A percentile compares a stretch with the other conserved stretches of the same genome.
Evolutionary conservation across 2,888 invertebrate species (phyloP).

Genomic region (Ephialtes manifestator): DNA sequence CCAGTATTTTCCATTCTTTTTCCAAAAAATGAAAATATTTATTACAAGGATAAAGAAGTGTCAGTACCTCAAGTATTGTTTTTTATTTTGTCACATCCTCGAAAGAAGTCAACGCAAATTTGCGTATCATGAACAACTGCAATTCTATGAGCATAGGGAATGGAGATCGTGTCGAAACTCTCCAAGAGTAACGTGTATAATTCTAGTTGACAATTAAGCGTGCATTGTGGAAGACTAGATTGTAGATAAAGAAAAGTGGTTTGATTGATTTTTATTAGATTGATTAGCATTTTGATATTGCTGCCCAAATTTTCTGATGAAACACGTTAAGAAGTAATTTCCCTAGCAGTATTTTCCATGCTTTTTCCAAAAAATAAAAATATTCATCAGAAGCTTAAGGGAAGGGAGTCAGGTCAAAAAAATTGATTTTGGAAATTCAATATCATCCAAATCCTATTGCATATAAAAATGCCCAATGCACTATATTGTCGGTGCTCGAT

Average conservation of each 20-base stretch:
- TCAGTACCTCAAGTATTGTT: too few relatives aligned
- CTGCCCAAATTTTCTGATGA: too few relatives aligned
- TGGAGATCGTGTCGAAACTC: conserved; percentile 8
- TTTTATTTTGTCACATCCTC: conserved; percentile 1
- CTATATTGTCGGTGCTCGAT: too few relatives aligned
- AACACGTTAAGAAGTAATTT: too few relatives aligned
- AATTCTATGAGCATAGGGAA: neutral
- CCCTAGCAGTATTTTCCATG: neutral
- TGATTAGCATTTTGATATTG: too few relatives aligned
- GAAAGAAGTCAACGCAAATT: neutral
- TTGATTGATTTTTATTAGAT: too few relatives aligned
- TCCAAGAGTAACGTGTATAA: neutral
- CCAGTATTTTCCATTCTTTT: neutral
- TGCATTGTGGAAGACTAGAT: conserved; percentile 41
- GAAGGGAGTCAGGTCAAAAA: too few relatives aligned
- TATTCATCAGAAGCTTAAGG: neutral
- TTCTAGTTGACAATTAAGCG: conserved; percentile 10
- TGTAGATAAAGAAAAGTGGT: neutral
- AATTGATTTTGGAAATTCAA: too few relatives aligned
- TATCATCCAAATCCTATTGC: too few relatives aligned
- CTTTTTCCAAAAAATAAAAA: neutral
- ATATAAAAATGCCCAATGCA: too few relatives aligned
- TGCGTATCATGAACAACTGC: neutral
- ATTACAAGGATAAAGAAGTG: neutral
- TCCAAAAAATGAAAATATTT: neutral